Base-by-base conservation (phyloP, 2,113 vertebrate species). In the Pao palembangensis region DNA sequence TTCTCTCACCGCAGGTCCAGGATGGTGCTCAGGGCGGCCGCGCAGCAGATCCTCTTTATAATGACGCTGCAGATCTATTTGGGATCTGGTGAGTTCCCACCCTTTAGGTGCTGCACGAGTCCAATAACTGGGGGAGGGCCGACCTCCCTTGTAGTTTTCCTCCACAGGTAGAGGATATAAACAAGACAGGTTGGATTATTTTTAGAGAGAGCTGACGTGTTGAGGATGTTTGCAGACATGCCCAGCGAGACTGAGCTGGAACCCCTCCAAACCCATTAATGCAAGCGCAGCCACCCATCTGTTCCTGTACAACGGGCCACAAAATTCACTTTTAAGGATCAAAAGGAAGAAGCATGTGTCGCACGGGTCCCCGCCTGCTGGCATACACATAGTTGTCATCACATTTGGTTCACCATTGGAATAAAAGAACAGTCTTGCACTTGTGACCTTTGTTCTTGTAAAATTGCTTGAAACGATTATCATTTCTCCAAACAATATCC, bases 241-340 rank as follows among this genome's bases (percentile, higher is more conserved):
- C 82, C 77, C 75, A 10, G 56, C 58, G 80, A 75, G 75, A 73
- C 20, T 55, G 52, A 75, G 55, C 71, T 85, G 83, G 81, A 88
- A 70, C 34, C 5, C 25, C 62, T 83, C 84, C 83, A 87, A 78
- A 77, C 56, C 56, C 66, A 82, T 88, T 87, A 69, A 69, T 71
- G 73, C 49, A 71, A 68, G 67, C 81, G 78, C 73, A 71, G 72
- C 46, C 21, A n/a, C 73, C 81, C 84, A 86, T 87, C 86, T 88
- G 84, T 80, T 85, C 70, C 55, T 63, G 75, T 70, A 75, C 71
- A 80, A 64, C 55, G 48, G 25, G 42, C 73, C 75, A 70, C 78
- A 74, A 81, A 81, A 83, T 84, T 75, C 64, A 58, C 61, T 73
- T 72, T 82, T 69, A 69, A 47, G 51, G 58, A 75, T 72, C 58